Evolutionary conservation across 2,888 invertebrate species (phyloP), one percentile per base, ranked within the genome.

Genomic region (Scaptodrosophila latifasciaeformis): DNA sequence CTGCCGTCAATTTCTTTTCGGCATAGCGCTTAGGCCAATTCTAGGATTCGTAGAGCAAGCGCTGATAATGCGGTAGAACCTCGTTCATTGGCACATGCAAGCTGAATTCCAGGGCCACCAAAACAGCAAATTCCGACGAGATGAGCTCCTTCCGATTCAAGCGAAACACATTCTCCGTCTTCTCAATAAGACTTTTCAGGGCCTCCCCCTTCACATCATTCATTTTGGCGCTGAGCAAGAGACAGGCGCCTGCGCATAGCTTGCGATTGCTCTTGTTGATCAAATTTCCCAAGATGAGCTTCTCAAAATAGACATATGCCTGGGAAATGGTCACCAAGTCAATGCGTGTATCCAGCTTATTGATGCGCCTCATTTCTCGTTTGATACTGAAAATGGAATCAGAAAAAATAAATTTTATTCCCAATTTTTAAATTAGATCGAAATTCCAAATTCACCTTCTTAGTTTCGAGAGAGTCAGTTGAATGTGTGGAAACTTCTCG

Each of bases 241-340:
- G 88, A 85, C 97, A 96, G 10, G 97, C 96, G 34, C 96, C 98
- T 12, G 98, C 97, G 84, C 97, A 97, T 54, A 97, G 88, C 87
- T 98, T 99, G 40, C 99, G 90, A 84, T 99, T 99, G 83, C 92
- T 92, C 87, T 99, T 99, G 82, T 96, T 97, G 46, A 99, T 95
- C 57, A 97, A 88, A 82, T 94, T 93, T 66, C 94, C 93, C 46
- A 97, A 88, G 70, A 99, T 96, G 49, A 99, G 88, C 85, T 97
- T 97, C 86, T 99, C 99, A 86, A 98, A 99, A 87, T 96, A 99
- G n/a, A 98, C 98, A 84, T 96, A 98, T 0, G 97, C 95, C 85
- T 97, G 96, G 13, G 99, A 97, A 13, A 99, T 94, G 1, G 96
- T 96, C 59, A 97, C 88, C 56, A 97, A 88, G 87, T 99, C 98